These are phyloP conservation scores for Indri indri DNA, from an alignment of 2,113 vertebrate genomes.

Conservation along the genomic window DNA sequence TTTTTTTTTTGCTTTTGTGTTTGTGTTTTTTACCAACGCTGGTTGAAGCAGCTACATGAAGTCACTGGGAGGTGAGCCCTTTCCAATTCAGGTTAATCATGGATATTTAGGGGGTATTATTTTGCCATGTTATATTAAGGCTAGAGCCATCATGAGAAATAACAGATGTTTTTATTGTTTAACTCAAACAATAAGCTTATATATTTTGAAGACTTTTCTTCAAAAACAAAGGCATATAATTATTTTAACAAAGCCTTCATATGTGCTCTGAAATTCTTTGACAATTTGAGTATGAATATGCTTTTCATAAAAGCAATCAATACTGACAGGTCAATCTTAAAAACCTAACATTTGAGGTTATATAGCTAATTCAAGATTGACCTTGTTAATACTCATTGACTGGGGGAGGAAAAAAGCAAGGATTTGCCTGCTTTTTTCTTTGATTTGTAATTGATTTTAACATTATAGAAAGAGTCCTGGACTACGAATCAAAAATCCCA, in stretches of 20 bases:
- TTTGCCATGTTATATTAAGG: slow-evolving; percentile 63
- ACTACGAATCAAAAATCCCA: neutral
- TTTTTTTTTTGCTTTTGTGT: neutral
- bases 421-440: neutral
- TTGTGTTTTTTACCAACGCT: neutral
- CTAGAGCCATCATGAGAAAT: slow-evolving; percentile 44
- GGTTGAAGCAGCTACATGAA: neutral
- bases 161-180: slow-evolving; percentile 61
- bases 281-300: slow-evolving; percentile 8
- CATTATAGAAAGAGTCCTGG: neutral
- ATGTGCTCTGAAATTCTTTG: slow-evolving; percentile 23
- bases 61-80: neutral
- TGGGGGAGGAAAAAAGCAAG: neutral
- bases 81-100: slow-evolving; percentile 60
- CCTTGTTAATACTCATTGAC: slow-evolving; percentile 30
- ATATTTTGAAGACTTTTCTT: slow-evolving; percentile 49
- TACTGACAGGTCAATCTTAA: neutral
- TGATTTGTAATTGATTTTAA: neutral
- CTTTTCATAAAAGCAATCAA: slow-evolving; percentile 48
- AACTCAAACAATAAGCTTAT: slow-evolving; percentile 50
- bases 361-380: slow-evolving; percentile 50
- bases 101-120: slow-evolving; percentile 61
- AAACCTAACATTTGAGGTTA: slow-evolving; percentile 40
- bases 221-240: slow-evolving; percentile 48
- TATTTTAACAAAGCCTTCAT: slow-evolving; percentile 48